Conservation (phyloP, 2,888 invertebrate genomes). For the Ernsta delagoae region DNA sequence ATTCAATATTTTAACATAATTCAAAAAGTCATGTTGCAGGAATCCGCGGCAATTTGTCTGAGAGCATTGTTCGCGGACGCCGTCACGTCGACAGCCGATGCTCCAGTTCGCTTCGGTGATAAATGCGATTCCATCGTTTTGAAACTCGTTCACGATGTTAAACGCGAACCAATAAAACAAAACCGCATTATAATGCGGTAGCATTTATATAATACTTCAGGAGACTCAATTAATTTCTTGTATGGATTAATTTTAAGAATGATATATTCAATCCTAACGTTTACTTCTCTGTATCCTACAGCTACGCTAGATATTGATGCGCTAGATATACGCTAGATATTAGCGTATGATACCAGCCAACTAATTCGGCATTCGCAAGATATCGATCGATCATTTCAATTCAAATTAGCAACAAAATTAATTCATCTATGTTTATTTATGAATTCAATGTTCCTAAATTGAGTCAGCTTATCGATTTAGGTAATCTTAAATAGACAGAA, state of each 20-base stretch:
- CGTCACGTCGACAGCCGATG: constrained; percentile 4
- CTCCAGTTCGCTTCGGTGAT: constrained; percentile 20
- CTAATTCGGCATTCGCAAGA: background rate
- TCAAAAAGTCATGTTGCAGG: constrained; percentile 35
- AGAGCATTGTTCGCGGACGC: constrained; percentile 38
- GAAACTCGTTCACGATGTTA: constrained; percentile 16
- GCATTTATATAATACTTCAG: background rate
- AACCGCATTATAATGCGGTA: background rate
- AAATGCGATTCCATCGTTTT: constrained; percentile 22
- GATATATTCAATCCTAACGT: background rate
- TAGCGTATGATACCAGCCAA: background rate
- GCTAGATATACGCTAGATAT: too few relatives aligned
- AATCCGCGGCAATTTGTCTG: constrained; percentile 35
- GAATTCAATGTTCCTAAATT: constrained; percentile 7
- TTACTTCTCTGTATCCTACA: background rate
- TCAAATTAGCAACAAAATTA: background rate
- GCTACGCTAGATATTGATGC: too few relatives aligned
- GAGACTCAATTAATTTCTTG: background rate
- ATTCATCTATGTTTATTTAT: background rate
- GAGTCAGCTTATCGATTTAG: constrained; percentile 14
- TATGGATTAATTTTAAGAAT: background rate
- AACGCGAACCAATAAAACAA: background rate
- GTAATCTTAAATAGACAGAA: constrained; percentile 24
- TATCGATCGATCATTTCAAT: constrained; percentile 2
- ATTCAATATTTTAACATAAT: constrained; percentile 44